A percentile compares a stretch with the other conserved stretches of the same genome.
phyloP scores from a whole-genome alignment of 2,888 invertebrate genomes.

The Stenodera caucasica region DNA sequence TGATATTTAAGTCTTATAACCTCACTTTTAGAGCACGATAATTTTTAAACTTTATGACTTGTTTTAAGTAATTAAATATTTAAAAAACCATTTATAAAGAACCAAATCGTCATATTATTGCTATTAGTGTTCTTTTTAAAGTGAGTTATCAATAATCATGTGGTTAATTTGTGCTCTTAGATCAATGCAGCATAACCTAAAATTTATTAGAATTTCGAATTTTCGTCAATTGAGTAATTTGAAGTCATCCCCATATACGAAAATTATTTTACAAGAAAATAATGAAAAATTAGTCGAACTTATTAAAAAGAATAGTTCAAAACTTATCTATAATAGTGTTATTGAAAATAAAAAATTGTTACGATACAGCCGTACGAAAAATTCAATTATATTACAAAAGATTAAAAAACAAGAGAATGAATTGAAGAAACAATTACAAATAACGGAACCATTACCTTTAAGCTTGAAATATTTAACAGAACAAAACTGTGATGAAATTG shows the following conservation, averaged over 20 bases:
- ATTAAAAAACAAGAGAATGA: slow-evolving; percentile 26
- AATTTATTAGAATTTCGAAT: neutral
- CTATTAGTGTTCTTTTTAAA: neutral
- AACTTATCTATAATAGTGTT: slow-evolving; percentile 53
- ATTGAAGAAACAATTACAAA: slow-evolving; percentile 44
- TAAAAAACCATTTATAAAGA: no score
- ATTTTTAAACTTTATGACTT: no score
- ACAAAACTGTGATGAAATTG: slow-evolving; percentile 36
- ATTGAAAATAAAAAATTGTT: slow-evolving; percentile 43
- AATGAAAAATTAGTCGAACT: slow-evolving; percentile 20
- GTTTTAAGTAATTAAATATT: no score
- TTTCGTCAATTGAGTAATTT: slow-evolving; percentile 15
- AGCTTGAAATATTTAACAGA: slow-evolving; percentile 59
- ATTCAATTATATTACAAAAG: slow-evolving; percentile 29
- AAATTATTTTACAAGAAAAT: neutral
- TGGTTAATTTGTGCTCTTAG: neutral
- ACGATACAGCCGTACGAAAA: slow-evolving; percentile 36
- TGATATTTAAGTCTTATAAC: no score
- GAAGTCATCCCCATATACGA: slow-evolving; percentile 15
- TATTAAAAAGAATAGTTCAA: slow-evolving; percentile 44
- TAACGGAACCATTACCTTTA: slow-evolving; percentile 58
- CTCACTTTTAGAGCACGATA: no score
- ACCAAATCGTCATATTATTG: neutral
- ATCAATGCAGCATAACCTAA: neutral
- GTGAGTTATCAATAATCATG: neutral